A percentile compares a stretch with the other conserved stretches of the same genome.
These are phyloP conservation scores for Hydraecia micacea DNA, from an alignment of 2,888 invertebrate genomes.

Conservation along the genomic window DNA sequence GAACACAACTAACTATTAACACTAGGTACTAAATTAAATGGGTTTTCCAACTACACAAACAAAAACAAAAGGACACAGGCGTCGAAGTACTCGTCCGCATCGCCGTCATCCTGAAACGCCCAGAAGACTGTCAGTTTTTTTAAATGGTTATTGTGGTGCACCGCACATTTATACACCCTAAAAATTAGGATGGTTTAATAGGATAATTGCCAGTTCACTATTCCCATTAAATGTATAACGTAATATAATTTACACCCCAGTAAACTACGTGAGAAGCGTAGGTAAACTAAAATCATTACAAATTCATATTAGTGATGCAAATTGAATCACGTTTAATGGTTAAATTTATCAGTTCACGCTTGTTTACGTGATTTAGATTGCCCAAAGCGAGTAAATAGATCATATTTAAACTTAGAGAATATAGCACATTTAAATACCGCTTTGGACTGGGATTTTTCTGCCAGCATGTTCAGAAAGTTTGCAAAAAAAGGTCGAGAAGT, in stretches of 20 bases:
- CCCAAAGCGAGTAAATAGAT: not conserved
- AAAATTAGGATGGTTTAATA: not conserved
- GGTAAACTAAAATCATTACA: slow-evolving; percentile 40
- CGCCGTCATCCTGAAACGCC: slow-evolving; percentile 1
- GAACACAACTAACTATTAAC: too few species aligned
- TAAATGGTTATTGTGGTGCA: not conserved
- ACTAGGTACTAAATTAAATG: too few species aligned
- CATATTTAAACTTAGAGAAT: not conserved
- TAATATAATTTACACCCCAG: slow-evolving; percentile 25
- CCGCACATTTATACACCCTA: not conserved
- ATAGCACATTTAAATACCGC: not conserved
- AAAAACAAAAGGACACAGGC: too few species aligned
- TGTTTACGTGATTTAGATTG: slow-evolving; percentile 25
- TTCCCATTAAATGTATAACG: not conserved
- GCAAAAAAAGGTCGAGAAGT: not conserved
- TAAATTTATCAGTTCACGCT: slow-evolving; percentile 43
- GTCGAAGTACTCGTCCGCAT: not conserved
- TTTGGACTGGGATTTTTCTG: not conserved
- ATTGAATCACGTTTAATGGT: slow-evolving; percentile 56
- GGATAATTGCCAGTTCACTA: slow-evolving; percentile 2
- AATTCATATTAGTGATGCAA: slow-evolving; percentile 56
- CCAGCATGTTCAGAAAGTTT: not conserved
- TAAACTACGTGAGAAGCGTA: slow-evolving; percentile 36
- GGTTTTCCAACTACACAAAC: too few species aligned
- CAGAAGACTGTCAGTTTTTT: not conserved